A percentile compares a stretch with the other conserved stretches of the same genome.
Evolutionary conservation across 2,888 invertebrate genomes (phyloP).

Genomic region (Archaeoteleia sp.): DNA sequence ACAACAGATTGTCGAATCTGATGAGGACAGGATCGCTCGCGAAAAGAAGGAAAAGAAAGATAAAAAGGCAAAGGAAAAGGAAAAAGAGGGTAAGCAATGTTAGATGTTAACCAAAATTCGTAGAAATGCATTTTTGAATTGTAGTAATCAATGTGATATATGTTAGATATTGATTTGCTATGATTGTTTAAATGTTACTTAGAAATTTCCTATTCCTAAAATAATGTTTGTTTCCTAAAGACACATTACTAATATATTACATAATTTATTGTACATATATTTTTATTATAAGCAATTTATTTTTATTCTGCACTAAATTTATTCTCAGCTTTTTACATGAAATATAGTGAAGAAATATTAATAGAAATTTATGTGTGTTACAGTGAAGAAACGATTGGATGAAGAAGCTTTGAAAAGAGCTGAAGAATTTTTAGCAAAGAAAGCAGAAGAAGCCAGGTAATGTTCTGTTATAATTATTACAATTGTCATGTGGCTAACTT

Average conservation of each 20-base stretch:
- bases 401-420: constrained; percentile 62
- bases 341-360: background rate
- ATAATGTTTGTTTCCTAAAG: too few species aligned
- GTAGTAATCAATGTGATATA: too few species aligned
- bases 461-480: constrained; percentile 32
- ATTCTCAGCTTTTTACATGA: too few species aligned
- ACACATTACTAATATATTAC: too few species aligned
- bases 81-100: constrained; percentile 48
- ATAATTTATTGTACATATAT: too few species aligned
- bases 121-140: too few species aligned
- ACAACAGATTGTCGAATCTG: constrained; percentile 13
- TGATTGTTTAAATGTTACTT: background rate
- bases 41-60: constrained; percentile 57
- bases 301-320: too few species aligned
- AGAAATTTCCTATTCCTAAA: too few species aligned
- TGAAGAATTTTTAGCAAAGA: constrained; percentile 62
- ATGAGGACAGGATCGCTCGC: constrained; percentile 51
- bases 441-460: constrained; percentile 66
- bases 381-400: constrained; percentile 64
- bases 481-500: constrained; percentile 32
- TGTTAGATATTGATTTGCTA: constrained; percentile 15
- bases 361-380: constrained; percentile 34
- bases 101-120: background rate
- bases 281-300: background rate
- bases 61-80: constrained; percentile 51